phyloP scores from a whole-genome alignment of 2,888 invertebrate species.

The Exocentrus adspersus region DNA sequence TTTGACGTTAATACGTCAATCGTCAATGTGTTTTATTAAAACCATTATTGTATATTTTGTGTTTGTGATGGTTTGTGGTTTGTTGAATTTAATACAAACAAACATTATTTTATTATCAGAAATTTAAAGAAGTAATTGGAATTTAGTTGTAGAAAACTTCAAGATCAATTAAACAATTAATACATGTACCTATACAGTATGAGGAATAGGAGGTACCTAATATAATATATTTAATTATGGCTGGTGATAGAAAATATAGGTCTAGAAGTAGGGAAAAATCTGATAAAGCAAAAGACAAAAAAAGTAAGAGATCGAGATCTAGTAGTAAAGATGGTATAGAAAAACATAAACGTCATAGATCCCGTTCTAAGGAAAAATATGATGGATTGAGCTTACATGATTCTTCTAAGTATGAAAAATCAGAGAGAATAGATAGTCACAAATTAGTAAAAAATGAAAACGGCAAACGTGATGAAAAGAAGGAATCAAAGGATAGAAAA shows the following conservation, averaged over 20 bases:
- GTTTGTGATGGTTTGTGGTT: too few species aligned
- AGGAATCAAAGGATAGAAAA: slow-evolving; percentile 55
- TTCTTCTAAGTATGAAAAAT: slow-evolving; percentile 23
- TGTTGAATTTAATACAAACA: too few species aligned
- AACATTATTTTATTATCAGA: too few species aligned
- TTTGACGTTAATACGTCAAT: too few species aligned
- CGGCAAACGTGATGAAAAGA: slow-evolving; percentile 49
- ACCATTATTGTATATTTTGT: too few species aligned
- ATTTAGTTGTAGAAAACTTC: too few species aligned
- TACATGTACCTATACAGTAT: too few species aligned
- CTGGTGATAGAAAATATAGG: slow-evolving; percentile 60
- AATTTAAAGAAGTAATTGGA: too few species aligned
- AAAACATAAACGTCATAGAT: slow-evolving; percentile 55
- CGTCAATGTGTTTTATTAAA: too few species aligned
- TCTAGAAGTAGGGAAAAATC: slow-evolving; percentile 62
- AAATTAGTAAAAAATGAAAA: slow-evolving; percentile 47
- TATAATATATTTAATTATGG: too few species aligned
- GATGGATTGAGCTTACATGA: slow-evolving; percentile 18
- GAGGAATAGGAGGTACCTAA: too few species aligned
- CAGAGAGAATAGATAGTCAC: slow-evolving; percentile 31
- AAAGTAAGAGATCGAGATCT: slow-evolving; percentile 58
- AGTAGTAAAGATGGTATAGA: slow-evolving; percentile 58
- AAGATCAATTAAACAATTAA: too few species aligned
- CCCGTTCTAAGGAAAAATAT: slow-evolving; percentile 52
- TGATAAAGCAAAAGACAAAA: slow-evolving; percentile 56